These are phyloP conservation scores for Columba livia DNA, from an alignment of 2,113 vertebrate genomes.

Conservation along the genomic window DNA sequence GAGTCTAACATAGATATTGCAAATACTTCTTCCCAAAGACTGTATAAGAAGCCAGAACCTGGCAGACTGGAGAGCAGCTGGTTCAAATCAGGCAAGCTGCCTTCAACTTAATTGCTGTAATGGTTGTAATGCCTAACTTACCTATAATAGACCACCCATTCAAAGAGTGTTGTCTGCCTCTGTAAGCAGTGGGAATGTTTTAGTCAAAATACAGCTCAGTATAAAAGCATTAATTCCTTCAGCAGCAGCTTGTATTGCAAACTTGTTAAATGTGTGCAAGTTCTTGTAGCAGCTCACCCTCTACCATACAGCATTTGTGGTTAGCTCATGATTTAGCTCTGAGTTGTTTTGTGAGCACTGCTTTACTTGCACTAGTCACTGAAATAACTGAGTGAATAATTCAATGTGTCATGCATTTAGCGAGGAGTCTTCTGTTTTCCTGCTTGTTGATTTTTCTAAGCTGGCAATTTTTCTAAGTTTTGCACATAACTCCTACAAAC, in stretches of 20 bases:
- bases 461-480: conserved; percentile 12
- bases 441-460: neutral
- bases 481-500: neutral
- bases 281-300: neutral
- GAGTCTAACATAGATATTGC: neutral
- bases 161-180: neutral
- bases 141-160: neutral
- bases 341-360: neutral
- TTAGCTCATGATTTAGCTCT: neutral
- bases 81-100: neutral
- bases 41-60: neutral
- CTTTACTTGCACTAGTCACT: neutral
- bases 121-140: neutral
- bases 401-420: neutral
- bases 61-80: neutral
- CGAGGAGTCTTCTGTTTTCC: neutral
- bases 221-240: neutral
- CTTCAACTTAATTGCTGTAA: neutral
- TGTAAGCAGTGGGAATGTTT: neutral
- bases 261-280: neutral
- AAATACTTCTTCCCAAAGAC: neutral
- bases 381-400: neutral
- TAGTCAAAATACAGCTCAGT: neutral
- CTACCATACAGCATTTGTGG: neutral
- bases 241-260: neutral